Evolutionary conservation across 1,140 invertebrate species (phyloP).

Genomic region (Lucilia cuprina): DNA sequence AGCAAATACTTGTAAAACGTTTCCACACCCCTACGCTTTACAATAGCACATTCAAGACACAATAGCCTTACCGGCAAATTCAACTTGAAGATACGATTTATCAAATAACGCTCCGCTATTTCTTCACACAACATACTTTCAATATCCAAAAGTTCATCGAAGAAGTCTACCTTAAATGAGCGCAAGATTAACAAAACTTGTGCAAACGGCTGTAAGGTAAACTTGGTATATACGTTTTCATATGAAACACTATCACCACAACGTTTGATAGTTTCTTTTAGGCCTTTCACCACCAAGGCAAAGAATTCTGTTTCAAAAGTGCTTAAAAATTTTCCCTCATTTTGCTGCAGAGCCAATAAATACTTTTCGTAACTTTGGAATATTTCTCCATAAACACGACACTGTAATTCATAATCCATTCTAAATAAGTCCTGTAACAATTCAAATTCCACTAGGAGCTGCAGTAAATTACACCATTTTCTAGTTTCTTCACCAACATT

Average conservation of each 20-base stretch:
- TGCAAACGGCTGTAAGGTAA: slow-evolving; percentile 41
- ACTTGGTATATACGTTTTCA: slow-evolving; percentile 37
- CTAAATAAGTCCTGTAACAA: slow-evolving; percentile 51
- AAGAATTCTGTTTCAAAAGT: slow-evolving; percentile 44
- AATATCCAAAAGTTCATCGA: slow-evolving; percentile 46
- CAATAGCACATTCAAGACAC: slow-evolving; percentile 35
- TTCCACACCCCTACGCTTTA: slow-evolving; percentile 31
- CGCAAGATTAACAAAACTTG: slow-evolving; percentile 44
- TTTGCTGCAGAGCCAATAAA: slow-evolving; percentile 10
- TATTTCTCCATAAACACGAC: slow-evolving; percentile 42
- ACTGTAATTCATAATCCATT: slow-evolving; percentile 42
- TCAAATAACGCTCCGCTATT: not conserved
- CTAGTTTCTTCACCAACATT: not conserved
- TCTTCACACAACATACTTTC: slow-evolving; percentile 41
- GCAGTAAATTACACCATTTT: slow-evolving; percentile 40
- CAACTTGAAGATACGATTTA: slow-evolving; percentile 23
- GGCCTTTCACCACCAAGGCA: slow-evolving; percentile 43
- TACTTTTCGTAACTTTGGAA: slow-evolving; percentile 47
- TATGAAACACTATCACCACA: slow-evolving; percentile 37
- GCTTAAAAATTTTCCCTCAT: not conserved
- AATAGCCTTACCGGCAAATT: slow-evolving; percentile 43
- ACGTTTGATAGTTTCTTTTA: slow-evolving; percentile 46
- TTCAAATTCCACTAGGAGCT: slow-evolving; percentile 44
- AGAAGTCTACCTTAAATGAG: slow-evolving; percentile 40
- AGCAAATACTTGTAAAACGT: slow-evolving; percentile 20